Percentiles rank a stretch among this genome's conserved stretches.
phyloP scores from a whole-genome alignment of 2,888 invertebrate species.

The Eupithecia dodoneata region DNA sequence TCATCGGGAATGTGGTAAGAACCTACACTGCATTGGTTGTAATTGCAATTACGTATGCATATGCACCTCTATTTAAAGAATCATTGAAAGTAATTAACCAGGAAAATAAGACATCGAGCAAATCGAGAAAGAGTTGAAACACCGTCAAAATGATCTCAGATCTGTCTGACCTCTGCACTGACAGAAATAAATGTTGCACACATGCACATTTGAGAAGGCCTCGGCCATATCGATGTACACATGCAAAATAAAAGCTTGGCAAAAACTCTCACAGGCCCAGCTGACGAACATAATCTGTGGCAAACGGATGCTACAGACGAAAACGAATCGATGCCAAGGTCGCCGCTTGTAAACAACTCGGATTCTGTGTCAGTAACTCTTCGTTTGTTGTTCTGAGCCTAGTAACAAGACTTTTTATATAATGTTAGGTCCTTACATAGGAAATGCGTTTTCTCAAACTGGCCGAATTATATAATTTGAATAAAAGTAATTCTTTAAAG shows the following conservation, averaged over 20 bases:
- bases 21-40: background rate
- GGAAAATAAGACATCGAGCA: background rate
- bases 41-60: background rate
- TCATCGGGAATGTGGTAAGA: background rate
- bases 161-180: background rate
- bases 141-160: background rate
- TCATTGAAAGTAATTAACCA: background rate
- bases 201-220: constrained; percentile 5
- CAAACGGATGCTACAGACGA: constrained; percentile 51
- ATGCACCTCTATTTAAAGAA: background rate
- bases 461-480: no score
- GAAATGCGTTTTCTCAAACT: no score
- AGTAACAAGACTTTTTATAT: constrained; percentile 7
- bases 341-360: constrained; percentile 47
- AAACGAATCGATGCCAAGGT: constrained; percentile 65
- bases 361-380: constrained; percentile 49
- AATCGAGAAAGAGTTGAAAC: background rate
- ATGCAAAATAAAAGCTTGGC: constrained; percentile 36
- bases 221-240: background rate
- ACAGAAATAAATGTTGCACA: constrained; percentile 9
- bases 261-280: constrained; percentile 39
- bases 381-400: constrained; percentile 20
- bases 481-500: no score
- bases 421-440: no score
- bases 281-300: constrained; percentile 28